Evolutionary conservation across 2,797 vertebrate genomes (phyloP), one percentile per base, ranked within the genome.

Genomic region (Toxotes lorentzi): DNA sequence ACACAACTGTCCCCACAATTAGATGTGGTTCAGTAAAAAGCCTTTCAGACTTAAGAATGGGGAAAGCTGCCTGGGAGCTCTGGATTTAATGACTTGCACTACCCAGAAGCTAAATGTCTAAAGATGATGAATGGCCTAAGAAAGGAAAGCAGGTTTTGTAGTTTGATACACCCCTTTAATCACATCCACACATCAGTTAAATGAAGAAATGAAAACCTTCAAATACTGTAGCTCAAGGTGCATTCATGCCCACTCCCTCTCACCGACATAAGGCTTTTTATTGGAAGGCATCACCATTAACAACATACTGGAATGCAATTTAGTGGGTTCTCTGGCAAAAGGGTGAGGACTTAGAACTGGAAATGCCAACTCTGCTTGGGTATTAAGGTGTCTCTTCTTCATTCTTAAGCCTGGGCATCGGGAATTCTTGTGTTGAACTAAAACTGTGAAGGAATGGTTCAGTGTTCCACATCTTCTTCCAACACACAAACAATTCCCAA

Each of bases 1-100:
- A 88, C 84, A 87, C 85, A 91, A 92, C 86, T 91, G 87, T 93
- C 89, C 89, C 66, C 53, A 89, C 93, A 94, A 94, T 93, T 93
- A 93, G 89, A 90, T 85, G 84, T 82, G 92, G 85, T 89, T 91
- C 85, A 86, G 87, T 88, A 89, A 93, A 90, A 92, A 89, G 66
- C 73, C 81, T 85, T 85, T 90, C 73, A 86, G 82, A 89, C 88
- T 89, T 86, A 82, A 88, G 83, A 91, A 92, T 78, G 78, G 84
- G 75, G 40, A 65, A 82, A 84, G 78, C 83, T 90, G 89, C 89
- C 82, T 79, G 77, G 81, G 82, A 91, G 88, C 82, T 73, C 80
- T 73, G 81, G 75, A 87, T 91, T 91, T 92, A 93, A 94, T 92
- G 89, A 93, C 92, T 85, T 88, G 79, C 88, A 83, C 80, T 86